Percentiles rank a stretch among this genome's conserved stretches.
These are phyloP conservation scores for Diachrysia chrysitis DNA, from an alignment of 2,888 invertebrate species.

Conservation along the genomic window DNA sequence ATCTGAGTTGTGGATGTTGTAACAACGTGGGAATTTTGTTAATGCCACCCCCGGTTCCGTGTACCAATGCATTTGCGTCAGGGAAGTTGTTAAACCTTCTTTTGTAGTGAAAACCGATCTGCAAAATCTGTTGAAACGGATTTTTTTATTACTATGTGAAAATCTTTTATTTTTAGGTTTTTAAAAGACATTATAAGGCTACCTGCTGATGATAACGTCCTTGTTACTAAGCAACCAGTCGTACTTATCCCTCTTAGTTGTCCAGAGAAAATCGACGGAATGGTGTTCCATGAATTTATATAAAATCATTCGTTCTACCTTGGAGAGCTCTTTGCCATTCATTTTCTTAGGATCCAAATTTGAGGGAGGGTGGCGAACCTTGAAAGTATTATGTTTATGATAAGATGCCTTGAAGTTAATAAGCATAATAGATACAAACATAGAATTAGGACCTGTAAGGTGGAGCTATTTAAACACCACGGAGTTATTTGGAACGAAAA, in stretches of 20 bases:
- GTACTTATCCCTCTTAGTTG: conserved; percentile 94
- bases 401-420: too few relatives aligned
- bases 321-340: conserved; percentile 87
- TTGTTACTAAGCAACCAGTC: conserved; percentile 91
- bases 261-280: conserved; percentile 97
- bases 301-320: conserved; percentile 92
- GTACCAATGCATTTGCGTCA: conserved; percentile 96
- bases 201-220: conserved; percentile 88
- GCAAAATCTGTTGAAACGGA: conserved; percentile 93
- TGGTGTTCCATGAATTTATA: conserved; percentile 94
- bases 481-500: too few relatives aligned
- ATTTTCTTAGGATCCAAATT: conserved; percentile 81
- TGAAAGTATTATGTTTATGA: conserved; percentile 23
- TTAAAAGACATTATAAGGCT: too few relatives aligned
- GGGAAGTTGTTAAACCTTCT: conserved; percentile 94
- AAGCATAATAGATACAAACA: too few relatives aligned
- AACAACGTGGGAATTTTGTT: conserved; percentile 96
- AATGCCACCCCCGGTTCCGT: conserved; percentile 94
- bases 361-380: conserved; percentile 82
- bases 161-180: background rate
- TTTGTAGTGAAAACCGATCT: conserved; percentile 97
- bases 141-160: background rate
- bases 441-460: too few relatives aligned
- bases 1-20: conserved; percentile 94
- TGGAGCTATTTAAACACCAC: too few relatives aligned